Evolutionary conservation across 1,140 invertebrate species (phyloP).

Genomic region (Lamellibrachia luymesi): DNA sequence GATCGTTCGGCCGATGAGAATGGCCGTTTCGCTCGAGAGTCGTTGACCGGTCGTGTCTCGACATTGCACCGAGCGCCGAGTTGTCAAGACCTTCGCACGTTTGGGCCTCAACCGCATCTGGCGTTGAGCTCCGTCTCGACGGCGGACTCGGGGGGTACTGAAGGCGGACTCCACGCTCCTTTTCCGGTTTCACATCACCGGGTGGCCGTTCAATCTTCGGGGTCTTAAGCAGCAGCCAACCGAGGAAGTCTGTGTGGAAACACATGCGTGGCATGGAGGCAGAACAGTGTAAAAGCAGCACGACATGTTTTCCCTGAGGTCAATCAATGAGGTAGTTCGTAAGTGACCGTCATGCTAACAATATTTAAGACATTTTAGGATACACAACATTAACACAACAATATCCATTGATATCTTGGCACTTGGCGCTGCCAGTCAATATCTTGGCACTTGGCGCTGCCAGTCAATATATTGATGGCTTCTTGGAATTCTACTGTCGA

Average conservation of each 20-base stretch:
- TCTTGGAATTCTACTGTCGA: too few species aligned
- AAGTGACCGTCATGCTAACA: too few species aligned
- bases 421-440: too few species aligned
- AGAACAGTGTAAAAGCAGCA: background rate
- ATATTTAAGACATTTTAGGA: too few species aligned
- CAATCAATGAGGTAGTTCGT: too few species aligned
- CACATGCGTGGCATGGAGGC: background rate
- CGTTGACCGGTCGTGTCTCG: background rate
- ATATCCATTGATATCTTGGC: too few species aligned
- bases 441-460: too few species aligned
- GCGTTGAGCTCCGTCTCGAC: background rate
- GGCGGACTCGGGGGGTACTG: too few species aligned
- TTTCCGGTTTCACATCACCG: background rate
- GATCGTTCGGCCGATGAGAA: background rate
- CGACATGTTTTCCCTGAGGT: too few species aligned
- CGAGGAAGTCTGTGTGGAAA: background rate
- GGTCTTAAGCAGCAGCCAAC: background rate
- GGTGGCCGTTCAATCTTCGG: background rate
- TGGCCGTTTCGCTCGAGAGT: background rate
- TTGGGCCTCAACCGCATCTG: background rate
- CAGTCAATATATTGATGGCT: too few species aligned
- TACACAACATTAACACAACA: too few species aligned
- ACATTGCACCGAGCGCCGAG: background rate
- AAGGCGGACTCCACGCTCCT: background rate
- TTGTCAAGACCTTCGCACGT: too few species aligned